Conservation (phyloP, 2,888 invertebrate species). For the Hipparchia semele region DNA sequence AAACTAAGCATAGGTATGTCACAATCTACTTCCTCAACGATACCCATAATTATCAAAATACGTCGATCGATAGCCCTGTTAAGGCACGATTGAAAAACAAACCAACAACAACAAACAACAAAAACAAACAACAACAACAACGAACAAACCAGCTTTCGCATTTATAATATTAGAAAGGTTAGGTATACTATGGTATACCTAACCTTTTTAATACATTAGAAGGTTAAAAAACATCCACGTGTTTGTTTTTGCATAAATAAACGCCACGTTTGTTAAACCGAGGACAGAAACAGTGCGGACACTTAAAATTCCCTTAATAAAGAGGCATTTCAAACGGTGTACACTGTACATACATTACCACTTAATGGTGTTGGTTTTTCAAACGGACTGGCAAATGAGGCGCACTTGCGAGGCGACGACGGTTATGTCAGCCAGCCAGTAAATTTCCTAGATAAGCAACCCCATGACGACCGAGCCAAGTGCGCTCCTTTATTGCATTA, state of each 20-base stretch:
- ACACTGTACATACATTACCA: conserved; percentile 52
- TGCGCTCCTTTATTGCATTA: conserved; percentile 61
- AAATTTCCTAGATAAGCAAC: conserved; percentile 77
- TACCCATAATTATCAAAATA: too few species aligned
- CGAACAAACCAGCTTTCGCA: too few species aligned
- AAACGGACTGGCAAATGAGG: conserved; percentile 75
- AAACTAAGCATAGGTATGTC: too few species aligned
- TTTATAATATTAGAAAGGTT: too few species aligned
- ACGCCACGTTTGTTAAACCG: neutral
- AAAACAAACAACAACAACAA: too few species aligned
- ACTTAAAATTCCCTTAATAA: conserved; percentile 26
- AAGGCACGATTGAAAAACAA: too few species aligned
- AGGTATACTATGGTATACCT: too few species aligned
- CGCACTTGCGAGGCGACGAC: conserved; percentile 71
- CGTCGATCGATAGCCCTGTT: too few species aligned
- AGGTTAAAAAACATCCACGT: too few species aligned
- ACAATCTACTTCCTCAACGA: too few species aligned
- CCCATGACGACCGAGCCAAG: conserved; percentile 66
- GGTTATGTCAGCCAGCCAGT: conserved; percentile 77
- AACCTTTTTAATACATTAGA: too few species aligned
- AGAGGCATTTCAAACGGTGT: conserved; percentile 42
- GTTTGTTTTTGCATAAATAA: neutral
- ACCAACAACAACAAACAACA: too few species aligned
- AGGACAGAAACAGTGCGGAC: neutral
- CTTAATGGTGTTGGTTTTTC: conserved; percentile 64